These are phyloP conservation scores for Silvanus unidentatus DNA, from an alignment of 2,888 invertebrate species.

Conservation along the genomic window DNA sequence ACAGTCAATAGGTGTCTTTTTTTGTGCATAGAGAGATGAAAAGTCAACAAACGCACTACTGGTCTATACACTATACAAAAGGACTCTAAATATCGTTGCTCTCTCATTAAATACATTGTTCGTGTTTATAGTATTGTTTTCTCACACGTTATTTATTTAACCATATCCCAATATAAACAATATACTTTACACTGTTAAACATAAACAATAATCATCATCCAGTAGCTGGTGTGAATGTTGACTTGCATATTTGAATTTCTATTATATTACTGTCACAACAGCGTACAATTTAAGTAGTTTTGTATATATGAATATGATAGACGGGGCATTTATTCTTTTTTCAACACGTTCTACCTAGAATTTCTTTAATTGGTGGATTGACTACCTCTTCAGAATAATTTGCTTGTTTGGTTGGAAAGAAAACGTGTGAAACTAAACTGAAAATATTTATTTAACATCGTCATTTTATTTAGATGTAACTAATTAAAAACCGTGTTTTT, in stretches of 20 bases:
- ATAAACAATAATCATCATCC: conserved; percentile 9
- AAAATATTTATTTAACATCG: too few species aligned
- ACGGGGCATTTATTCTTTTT: conserved; percentile 16
- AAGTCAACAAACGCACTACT: too few species aligned
- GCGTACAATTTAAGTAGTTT: conserved; percentile 6
- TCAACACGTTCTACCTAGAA: conserved; percentile 22
- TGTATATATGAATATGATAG: conserved; percentile 12
- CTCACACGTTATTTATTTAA: conserved; percentile 4
- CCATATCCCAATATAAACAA: conserved; percentile 5
- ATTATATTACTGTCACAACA: conserved; percentile 27
- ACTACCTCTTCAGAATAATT: conserved; percentile 15
- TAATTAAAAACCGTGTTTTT: too few species aligned
- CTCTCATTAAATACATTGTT: conserved; percentile 3
- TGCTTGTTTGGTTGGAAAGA: conserved; percentile 25
- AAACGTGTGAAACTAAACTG: not conserved
- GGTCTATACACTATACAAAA: too few species aligned
- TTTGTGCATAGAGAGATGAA: too few species aligned
- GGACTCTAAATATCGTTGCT: conserved; percentile 2
- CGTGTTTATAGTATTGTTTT: conserved; percentile 3
- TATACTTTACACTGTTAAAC: conserved; percentile 6
- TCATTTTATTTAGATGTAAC: too few species aligned
- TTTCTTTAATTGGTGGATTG: conserved; percentile 30
- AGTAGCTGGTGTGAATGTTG: conserved; percentile 12
- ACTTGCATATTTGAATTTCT: conserved; percentile 20
- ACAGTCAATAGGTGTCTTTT: too few species aligned